A percentile compares a stretch with the other conserved stretches of the same genome.
These are phyloP conservation scores for Elgaria multicarinata DNA, from an alignment of 2,113 vertebrate genomes.

Conservation along the genomic window DNA sequence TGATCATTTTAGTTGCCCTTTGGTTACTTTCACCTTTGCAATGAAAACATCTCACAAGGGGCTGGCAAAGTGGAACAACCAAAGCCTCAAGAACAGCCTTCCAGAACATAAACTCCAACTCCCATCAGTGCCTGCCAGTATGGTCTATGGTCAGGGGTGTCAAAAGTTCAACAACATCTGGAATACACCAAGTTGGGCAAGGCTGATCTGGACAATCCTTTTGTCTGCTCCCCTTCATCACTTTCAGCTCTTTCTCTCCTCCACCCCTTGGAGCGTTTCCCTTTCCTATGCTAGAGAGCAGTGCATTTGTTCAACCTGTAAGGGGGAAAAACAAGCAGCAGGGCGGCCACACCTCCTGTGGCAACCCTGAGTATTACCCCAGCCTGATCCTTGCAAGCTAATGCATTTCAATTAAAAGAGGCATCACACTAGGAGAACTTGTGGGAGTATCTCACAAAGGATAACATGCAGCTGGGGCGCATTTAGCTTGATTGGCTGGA, in stretches of 20 bases:
- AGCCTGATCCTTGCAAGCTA: background rate
- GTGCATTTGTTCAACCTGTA: background rate
- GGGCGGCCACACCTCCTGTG: background rate
- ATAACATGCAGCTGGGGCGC: background rate
- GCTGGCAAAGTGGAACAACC: background rate
- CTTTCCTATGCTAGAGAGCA: background rate
- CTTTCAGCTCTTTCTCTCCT: background rate
- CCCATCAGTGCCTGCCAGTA: no score
- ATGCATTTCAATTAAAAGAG: constrained; percentile 11
- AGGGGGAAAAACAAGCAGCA: background rate
- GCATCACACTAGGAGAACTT: background rate
- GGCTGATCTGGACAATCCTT: background rate
- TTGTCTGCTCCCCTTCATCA: background rate
- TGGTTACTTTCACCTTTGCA: background rate
- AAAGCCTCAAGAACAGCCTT: no score
- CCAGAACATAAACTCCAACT: no score
- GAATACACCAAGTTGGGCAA: background rate
- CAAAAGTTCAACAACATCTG: no score
- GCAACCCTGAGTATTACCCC: background rate
- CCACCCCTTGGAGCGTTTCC: background rate
- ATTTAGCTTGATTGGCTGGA: constrained; percentile 19
- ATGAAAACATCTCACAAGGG: background rate
- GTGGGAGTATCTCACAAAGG: constrained; percentile 7
- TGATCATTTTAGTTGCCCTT: no score
- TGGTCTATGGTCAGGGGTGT: no score